Evolutionary conservation across 2,888 invertebrate species (phyloP).

Genomic region (Spodoptera exigua): DNA sequence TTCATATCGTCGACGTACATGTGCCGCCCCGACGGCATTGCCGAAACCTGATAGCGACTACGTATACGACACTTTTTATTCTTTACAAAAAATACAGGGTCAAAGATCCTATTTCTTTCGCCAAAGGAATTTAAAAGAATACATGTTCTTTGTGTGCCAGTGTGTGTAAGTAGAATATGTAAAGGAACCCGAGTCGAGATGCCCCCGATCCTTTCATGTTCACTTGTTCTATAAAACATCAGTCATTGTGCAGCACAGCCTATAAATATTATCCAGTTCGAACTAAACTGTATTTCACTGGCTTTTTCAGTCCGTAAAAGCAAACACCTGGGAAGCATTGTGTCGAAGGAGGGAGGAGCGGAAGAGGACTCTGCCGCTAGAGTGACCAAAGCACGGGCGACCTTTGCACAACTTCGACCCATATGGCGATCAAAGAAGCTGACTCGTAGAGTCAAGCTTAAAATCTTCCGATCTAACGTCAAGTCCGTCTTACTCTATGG

Average conservation of each 20-base stretch:
- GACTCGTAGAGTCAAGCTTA: too few species aligned
- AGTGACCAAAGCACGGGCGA: too few species aligned
- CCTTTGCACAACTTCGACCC: too few species aligned
- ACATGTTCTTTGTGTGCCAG: too few species aligned
- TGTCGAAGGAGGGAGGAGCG: too few species aligned
- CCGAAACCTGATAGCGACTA: slow-evolving; percentile 44
- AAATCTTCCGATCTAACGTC: too few species aligned
- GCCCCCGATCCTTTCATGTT: neutral
- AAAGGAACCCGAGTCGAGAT: neutral
- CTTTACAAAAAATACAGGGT: slow-evolving; percentile 33
- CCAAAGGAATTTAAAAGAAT: slow-evolving; percentile 8
- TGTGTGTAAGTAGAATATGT: too few species aligned
- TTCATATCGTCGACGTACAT: slow-evolving; percentile 43
- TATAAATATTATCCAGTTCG: slow-evolving; percentile 10
- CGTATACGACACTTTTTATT: slow-evolving; percentile 36
- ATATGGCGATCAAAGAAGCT: too few species aligned
- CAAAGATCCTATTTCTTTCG: slow-evolving; percentile 25
- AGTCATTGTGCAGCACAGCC: neutral
- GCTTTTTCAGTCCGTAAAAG: slow-evolving; percentile 3
- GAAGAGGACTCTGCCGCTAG: too few species aligned
- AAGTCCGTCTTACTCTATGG: too few species aligned
- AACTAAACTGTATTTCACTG: slow-evolving; percentile 7
- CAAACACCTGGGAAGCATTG: too few species aligned
- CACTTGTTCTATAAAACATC: neutral
- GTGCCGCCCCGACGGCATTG: slow-evolving; percentile 47